A percentile compares a stretch with the other conserved stretches of the same genome.
Evolutionary conservation across 2,113 vertebrate species (phyloP).

Genomic region (Xenopus borealis): DNA sequence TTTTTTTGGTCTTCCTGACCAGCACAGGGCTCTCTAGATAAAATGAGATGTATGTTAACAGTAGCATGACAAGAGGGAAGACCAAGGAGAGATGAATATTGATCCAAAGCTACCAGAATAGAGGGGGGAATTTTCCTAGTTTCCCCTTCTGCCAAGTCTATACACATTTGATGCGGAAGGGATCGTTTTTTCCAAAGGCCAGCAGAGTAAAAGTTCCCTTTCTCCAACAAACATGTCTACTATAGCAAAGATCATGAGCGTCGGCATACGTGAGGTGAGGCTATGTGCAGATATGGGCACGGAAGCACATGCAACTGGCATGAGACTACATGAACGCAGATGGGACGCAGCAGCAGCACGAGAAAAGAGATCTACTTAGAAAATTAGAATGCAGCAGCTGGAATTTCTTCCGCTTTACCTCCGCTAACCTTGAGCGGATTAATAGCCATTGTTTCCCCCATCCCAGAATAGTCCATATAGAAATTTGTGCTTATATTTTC

Average conservation of each 20-base stretch:
- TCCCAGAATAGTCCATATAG: slow-evolving; percentile 64
- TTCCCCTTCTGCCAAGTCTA: background rate
- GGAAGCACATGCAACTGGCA: slow-evolving; percentile 54
- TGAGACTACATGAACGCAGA: slow-evolving; percentile 40
- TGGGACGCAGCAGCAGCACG: background rate
- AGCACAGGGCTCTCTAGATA: background rate
- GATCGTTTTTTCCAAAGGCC: background rate
- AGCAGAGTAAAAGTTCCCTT: background rate
- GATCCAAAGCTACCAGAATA: background rate
- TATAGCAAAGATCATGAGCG: slow-evolving; percentile 15
- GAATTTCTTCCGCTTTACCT: background rate
- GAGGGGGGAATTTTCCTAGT: background rate
- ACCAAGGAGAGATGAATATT: background rate
- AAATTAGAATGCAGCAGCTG: slow-evolving; percentile 19
- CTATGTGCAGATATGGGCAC: slow-evolving; percentile 35
- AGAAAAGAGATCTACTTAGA: background rate
- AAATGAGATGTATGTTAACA: background rate
- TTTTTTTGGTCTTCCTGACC: background rate
- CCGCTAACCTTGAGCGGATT: background rate
- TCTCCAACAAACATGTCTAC: background rate
- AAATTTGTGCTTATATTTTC: slow-evolving; percentile 80
- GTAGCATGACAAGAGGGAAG: background rate
- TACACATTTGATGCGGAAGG: background rate
- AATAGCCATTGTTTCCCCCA: slow-evolving; percentile 50
- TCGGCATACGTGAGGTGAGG: slow-evolving; percentile 49